Conservation (phyloP, 2,888 invertebrate genomes). For the Trichopria drosophilae region DNA sequence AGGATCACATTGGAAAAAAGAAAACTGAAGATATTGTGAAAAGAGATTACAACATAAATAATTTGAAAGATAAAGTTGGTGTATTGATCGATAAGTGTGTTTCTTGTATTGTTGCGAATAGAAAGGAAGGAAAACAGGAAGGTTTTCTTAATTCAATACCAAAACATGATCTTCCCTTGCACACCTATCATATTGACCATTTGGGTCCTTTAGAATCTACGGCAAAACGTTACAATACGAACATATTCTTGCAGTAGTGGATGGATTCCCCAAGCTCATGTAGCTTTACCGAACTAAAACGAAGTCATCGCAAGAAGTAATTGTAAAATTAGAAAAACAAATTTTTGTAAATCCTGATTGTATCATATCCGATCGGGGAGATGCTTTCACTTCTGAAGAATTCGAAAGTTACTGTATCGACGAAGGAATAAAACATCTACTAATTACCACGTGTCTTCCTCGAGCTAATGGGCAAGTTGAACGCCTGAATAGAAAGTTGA, state of each 20-base stretch:
- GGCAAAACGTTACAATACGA: neutral
- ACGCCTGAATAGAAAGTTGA: too few relatives aligned
- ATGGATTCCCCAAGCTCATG: neutral
- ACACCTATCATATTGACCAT: slow-evolving; percentile 21
- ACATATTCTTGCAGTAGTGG: slow-evolving; percentile 1
- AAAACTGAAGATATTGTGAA: slow-evolving; percentile 15
- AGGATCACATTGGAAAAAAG: slow-evolving; percentile 13
- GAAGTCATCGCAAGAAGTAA: too few relatives aligned
- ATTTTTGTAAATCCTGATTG: too few relatives aligned
- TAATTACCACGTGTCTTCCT: too few relatives aligned
- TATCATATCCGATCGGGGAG: too few relatives aligned
- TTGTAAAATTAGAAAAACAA: too few relatives aligned
- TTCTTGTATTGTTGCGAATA: slow-evolving; percentile 20
- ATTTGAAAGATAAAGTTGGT: slow-evolving; percentile 17
- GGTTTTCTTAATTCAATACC: slow-evolving; percentile 20
- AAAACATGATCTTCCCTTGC: slow-evolving; percentile 17
- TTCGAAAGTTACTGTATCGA: too few relatives aligned
- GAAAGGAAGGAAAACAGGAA: slow-evolving; percentile 27
- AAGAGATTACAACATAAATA: slow-evolving; percentile 18
- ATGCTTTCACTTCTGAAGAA: too few relatives aligned
- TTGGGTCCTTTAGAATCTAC: slow-evolving; percentile 9
- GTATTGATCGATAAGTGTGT: slow-evolving; percentile 22
- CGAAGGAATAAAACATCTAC: too few relatives aligned
- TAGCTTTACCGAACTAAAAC: neutral
- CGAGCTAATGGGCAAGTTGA: too few relatives aligned